phyloP scores from a whole-genome alignment of 2,888 invertebrate genomes.

The Melanostoma scalare region DNA sequence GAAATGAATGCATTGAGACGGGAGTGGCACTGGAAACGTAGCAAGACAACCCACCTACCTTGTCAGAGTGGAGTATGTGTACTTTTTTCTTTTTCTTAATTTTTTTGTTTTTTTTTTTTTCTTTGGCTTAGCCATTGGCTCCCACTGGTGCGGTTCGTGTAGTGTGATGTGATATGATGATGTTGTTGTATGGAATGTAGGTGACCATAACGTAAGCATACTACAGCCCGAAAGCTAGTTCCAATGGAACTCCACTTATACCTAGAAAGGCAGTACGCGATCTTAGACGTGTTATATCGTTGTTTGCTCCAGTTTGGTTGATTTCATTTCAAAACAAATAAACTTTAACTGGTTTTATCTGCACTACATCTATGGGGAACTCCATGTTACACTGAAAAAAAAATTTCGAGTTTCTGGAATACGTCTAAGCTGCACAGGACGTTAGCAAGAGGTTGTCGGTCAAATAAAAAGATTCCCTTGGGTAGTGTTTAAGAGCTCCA shows the following conservation, averaged over 20 bases:
- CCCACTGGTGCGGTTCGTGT: too few relatives aligned
- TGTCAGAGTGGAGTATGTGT: constrained; percentile 75
- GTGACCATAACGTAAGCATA: constrained; percentile 44
- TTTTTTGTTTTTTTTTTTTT: constrained; percentile 64
- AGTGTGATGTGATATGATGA: constrained; percentile 8
- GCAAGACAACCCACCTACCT: constrained; percentile 79
- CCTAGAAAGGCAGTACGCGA: too few relatives aligned
- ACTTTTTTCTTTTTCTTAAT: too few relatives aligned
- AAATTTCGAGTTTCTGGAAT: not conserved
- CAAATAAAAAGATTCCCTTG: too few relatives aligned
- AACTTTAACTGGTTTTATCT: constrained; percentile 40
- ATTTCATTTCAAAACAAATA: constrained; percentile 44
- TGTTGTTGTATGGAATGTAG: constrained; percentile 57
- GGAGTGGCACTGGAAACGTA: constrained; percentile 49
- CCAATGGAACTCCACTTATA: constrained; percentile 22
- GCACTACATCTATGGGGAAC: constrained; percentile 23
- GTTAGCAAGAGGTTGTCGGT: not conserved
- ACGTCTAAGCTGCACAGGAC: not conserved
- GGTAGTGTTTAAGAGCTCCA: too few relatives aligned
- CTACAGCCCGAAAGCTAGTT: constrained; percentile 21
- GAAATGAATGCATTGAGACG: constrained; percentile 50
- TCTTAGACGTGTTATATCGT: not conserved
- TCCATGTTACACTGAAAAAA: constrained; percentile 31
- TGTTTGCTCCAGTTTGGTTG: constrained; percentile 46
- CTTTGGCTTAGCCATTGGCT: not conserved